These are phyloP conservation scores for Coregonus ussuriensis DNA, from an alignment of 2,797 vertebrate genomes.

Conservation along the genomic window DNA sequence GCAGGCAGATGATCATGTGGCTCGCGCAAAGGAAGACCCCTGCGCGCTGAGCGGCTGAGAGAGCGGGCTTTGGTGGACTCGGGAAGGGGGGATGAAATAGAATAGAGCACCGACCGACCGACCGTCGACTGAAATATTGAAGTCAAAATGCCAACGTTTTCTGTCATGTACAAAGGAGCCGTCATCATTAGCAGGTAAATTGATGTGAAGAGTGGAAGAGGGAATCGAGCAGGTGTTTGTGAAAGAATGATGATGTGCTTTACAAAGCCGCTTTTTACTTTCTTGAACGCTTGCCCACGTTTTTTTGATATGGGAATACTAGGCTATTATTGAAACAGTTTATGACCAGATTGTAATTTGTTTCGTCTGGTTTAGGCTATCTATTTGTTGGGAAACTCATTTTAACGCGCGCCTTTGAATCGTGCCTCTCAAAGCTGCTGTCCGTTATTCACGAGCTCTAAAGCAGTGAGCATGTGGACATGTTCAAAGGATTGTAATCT, in stretches of 20 bases:
- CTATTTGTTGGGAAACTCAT: not conserved
- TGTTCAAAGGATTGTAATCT: not conserved
- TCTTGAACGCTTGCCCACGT: not conserved
- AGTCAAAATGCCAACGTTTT: slow-evolving; percentile 83
- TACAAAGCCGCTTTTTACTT: not conserved
- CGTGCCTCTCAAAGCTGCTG: not conserved
- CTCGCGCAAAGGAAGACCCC: slow-evolving; percentile 31
- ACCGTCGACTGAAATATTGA: slow-evolving; percentile 30
- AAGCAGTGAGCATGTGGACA: not conserved
- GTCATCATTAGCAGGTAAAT: slow-evolving; percentile 90
- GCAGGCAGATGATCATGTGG: slow-evolving; percentile 59
- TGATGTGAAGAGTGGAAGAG: not conserved
- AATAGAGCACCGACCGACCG: slow-evolving; percentile 6
- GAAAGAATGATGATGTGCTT: not conserved
- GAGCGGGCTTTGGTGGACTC: slow-evolving; percentile 20
- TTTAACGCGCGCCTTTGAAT: slow-evolving; percentile 4
- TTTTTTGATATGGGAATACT: not conserved
- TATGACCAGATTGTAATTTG: not conserved
- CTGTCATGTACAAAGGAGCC: slow-evolving; percentile 88
- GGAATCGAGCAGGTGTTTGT: not conserved
- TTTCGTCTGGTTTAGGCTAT: not conserved
- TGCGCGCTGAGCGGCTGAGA: slow-evolving; percentile 30
- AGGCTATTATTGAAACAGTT: not conserved
- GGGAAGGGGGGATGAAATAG: slow-evolving; percentile 3
- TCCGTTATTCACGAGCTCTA: not conserved